A percentile compares a stretch with the other conserved stretches of the same genome.
Conservation (phyloP, 64 coral and sea anemone genomes). For the Montipora sp. region DNA sequence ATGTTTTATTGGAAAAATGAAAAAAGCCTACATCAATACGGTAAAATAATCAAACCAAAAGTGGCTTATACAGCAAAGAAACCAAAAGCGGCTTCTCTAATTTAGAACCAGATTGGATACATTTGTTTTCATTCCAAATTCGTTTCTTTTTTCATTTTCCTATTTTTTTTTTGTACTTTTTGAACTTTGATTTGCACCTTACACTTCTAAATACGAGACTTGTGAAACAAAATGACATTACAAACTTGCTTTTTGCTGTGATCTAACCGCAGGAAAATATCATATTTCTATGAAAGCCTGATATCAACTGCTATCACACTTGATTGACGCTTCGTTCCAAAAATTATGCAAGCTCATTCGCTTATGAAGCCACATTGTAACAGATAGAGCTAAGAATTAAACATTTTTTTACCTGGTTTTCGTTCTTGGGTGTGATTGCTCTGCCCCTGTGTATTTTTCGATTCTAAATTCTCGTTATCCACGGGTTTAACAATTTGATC, state of each 20-base stretch:
- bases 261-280: slow-evolving; percentile 27
- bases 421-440: neutral
- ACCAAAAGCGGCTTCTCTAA: neutral
- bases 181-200: neutral
- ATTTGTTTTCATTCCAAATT: neutral
- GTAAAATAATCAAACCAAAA: no score
- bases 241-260: neutral
- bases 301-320: neutral
- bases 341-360: neutral
- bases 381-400: neutral
- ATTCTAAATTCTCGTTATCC: neutral
- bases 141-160: neutral
- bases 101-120: neutral
- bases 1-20: no score
- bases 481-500: neutral
- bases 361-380: neutral
- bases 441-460: neutral
- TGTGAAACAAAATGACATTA: neutral
- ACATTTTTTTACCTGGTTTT: slow-evolving; percentile 4
- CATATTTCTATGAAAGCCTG: slow-evolving; percentile 6
- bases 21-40: no score
- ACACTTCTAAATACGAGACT: neutral
- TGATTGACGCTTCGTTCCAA: neutral
- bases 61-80: neutral
- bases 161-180: neutral